A percentile compares a stretch with the other conserved stretches of the same genome.
Evolutionary conservation across 2,888 invertebrate species (phyloP).

Genomic region (Dermolepida albohirtum): DNA sequence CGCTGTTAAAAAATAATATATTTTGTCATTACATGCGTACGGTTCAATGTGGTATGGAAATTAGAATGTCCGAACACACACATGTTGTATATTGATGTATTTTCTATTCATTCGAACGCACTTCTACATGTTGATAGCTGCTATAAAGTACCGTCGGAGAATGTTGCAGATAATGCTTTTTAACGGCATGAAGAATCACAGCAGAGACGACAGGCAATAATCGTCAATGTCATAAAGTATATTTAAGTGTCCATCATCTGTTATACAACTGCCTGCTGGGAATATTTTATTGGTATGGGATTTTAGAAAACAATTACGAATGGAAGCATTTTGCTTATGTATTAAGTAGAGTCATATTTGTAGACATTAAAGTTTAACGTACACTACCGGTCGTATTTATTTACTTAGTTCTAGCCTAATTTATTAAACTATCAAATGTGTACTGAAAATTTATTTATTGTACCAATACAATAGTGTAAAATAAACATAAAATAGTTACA

Average conservation of each 20-base stretch:
- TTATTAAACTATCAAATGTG: no score
- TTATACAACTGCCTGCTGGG: neutral
- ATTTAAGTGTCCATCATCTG: neutral
- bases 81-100: constrained; percentile 13
- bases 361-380: no score
- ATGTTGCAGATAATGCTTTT: neutral
- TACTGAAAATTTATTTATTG: no score
- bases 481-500: no score
- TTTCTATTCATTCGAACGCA: neutral
- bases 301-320: no score
- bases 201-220: neutral
- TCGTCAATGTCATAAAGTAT: neutral
- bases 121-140: constrained; percentile 8
- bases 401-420: no score
- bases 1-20: constrained; percentile 14
- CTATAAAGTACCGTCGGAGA: neutral
- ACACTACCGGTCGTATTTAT: no score
- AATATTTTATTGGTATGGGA: no score
- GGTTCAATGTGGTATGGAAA: constrained; percentile 23
- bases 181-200: no score
- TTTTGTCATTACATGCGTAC: constrained; percentile 8
- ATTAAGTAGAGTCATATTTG: no score
- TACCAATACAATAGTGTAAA: no score
- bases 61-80: constrained; percentile 11
- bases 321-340: no score